These are phyloP conservation scores for Lindbergichthys nudifrons DNA, from an alignment of 2,797 vertebrate genomes.

Conservation along the genomic window DNA sequence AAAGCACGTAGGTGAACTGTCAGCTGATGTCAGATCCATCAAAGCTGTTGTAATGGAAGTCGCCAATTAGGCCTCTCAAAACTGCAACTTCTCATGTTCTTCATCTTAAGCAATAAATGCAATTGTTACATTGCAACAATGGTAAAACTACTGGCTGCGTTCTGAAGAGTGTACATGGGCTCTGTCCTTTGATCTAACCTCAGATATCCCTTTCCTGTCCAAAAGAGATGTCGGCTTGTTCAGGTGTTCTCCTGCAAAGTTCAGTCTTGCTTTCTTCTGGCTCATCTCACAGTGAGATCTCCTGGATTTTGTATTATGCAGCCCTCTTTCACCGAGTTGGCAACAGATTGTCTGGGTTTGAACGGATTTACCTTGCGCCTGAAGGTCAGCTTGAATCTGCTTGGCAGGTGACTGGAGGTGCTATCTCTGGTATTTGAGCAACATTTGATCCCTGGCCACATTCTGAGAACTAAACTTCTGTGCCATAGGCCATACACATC, in stretches of 20 bases:
- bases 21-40: not conserved
- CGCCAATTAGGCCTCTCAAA: not conserved
- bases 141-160: not conserved
- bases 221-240: not conserved
- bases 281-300: not conserved
- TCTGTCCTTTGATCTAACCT: not conserved
- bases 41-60: not conserved
- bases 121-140: not conserved
- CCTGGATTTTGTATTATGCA: conserved; percentile 14
- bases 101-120: not conserved
- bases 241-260: conserved; percentile 14
- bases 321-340: conserved; percentile 18
- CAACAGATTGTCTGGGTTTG: conserved; percentile 24
- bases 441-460: conserved; percentile 39
- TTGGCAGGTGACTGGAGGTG: conserved; percentile 34
- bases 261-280: conserved; percentile 10
- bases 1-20: conserved; percentile 1
- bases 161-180: conserved; percentile 18
- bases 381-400: conserved; percentile 36
- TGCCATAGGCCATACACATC: conserved; percentile 11
- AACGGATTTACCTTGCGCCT: conserved; percentile 25
- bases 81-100: not conserved
- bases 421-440: conserved; percentile 48
- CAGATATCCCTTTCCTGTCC: conserved; percentile 5
- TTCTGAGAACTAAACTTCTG: conserved; percentile 38